Evolutionary conservation across 2,113 vertebrate genomes (phyloP).

Genomic region (Climacteris rufus): DNA sequence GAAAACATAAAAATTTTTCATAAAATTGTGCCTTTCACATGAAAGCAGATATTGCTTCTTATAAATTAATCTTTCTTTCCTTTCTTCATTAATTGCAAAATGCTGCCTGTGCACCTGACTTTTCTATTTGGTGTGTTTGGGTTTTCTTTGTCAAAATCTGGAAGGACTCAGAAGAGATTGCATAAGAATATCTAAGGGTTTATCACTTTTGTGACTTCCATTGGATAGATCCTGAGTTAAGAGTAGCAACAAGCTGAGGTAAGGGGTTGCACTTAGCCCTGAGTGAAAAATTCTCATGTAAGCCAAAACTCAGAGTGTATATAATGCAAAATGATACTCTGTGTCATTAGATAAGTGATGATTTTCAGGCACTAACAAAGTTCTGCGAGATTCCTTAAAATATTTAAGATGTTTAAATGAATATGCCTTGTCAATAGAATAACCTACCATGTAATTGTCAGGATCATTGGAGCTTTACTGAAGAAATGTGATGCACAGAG

Average conservation of each 20-base stretch:
- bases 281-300: background rate
- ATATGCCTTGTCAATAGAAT: background rate
- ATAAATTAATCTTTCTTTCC: background rate
- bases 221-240: background rate
- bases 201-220: background rate
- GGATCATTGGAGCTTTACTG: background rate
- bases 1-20: background rate
- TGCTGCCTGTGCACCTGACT: background rate
- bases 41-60: background rate
- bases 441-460: background rate
- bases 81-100: background rate
- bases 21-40: background rate
- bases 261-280: background rate
- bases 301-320: background rate
- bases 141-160: background rate
- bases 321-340: background rate
- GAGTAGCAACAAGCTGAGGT: background rate
- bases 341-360: background rate
- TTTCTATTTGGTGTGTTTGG: background rate
- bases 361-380: background rate
- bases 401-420: background rate
- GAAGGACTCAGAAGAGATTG: background rate
- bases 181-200: background rate
- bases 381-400: background rate
- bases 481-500: background rate